Conservation (phyloP, 2,888 invertebrate genomes). For the Brachylomia viminalis region DNA sequence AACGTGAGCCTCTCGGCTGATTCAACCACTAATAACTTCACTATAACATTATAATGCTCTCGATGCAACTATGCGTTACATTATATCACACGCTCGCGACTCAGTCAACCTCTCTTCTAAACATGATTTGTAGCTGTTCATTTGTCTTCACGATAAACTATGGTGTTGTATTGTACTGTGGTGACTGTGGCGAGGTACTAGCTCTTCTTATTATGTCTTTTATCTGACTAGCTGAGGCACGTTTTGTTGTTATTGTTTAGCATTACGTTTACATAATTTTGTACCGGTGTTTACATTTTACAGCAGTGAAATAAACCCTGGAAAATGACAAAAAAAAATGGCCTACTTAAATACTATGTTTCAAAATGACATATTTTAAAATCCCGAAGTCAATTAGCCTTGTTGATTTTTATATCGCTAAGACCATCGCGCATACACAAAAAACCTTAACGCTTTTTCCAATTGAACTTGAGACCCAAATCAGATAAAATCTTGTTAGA, state of each 20-base stretch:
- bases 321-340: background rate
- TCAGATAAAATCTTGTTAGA: constrained; percentile 35
- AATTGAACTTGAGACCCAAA: constrained; percentile 21
- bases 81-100: constrained; percentile 73
- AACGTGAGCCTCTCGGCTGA: constrained; percentile 84
- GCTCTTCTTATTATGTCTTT: constrained; percentile 49
- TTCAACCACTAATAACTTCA: constrained; percentile 89
- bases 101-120: constrained; percentile 77
- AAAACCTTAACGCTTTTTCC: constrained; percentile 42
- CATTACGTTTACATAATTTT: constrained; percentile 12
- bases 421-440: constrained; percentile 46
- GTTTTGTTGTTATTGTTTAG: constrained; percentile 44
- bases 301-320: background rate
- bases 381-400: constrained; percentile 29
- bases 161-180: constrained; percentile 54
- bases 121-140: constrained; percentile 82
- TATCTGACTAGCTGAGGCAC: constrained; percentile 47
- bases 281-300: constrained; percentile 14
- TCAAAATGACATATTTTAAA: constrained; percentile 6
- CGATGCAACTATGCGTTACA: constrained; percentile 86
- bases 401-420: constrained; percentile 33
- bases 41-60: constrained; percentile 87
- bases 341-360: constrained; percentile 11
- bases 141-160: constrained; percentile 75
- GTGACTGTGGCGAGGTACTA: constrained; percentile 38